A percentile compares a stretch with the other conserved stretches of the same genome.
These are phyloP conservation scores for Adelosebastes latens DNA, from an alignment of 2,797 vertebrate genomes.

Conservation along the genomic window DNA sequence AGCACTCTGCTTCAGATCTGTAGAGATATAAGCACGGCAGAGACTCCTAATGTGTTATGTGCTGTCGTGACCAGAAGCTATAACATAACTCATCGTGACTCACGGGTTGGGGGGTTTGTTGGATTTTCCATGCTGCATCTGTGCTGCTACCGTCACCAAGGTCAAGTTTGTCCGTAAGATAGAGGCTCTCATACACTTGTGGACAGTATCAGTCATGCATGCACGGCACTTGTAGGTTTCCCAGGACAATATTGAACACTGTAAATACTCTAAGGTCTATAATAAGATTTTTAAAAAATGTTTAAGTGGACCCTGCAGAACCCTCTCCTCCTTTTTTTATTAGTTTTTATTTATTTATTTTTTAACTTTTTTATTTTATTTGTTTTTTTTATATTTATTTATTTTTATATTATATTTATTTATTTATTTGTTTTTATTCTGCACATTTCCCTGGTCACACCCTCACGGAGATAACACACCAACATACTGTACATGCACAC, in stretches of 20 bases:
- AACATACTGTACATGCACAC: not conserved
- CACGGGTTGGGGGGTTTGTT: not conserved
- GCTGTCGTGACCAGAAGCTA: not conserved
- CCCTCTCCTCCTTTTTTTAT: not conserved
- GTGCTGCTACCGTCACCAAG: not conserved
- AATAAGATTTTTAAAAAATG: not conserved
- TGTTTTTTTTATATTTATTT: not conserved
- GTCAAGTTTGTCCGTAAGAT: not conserved
- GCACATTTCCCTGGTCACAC: not conserved
- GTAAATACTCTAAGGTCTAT: not conserved
- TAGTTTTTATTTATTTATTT: not conserved
- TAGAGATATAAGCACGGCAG: not conserved
- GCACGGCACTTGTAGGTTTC: not conserved
- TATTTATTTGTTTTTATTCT: not conserved
- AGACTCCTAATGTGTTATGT: not conserved
- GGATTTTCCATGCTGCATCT: slow-evolving; percentile 22
- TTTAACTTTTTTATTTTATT: too few species aligned
- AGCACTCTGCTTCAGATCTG: not conserved
- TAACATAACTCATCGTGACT: slow-evolving; percentile 2
- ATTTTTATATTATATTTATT: not conserved
- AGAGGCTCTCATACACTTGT: not conserved
- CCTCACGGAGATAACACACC: not conserved
- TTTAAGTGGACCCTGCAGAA: not conserved
- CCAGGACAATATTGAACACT: not conserved
- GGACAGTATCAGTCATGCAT: not conserved